phyloP scores from a whole-genome alignment of 2,888 invertebrate genomes.

The Pyrrhosoma nymphula region DNA sequence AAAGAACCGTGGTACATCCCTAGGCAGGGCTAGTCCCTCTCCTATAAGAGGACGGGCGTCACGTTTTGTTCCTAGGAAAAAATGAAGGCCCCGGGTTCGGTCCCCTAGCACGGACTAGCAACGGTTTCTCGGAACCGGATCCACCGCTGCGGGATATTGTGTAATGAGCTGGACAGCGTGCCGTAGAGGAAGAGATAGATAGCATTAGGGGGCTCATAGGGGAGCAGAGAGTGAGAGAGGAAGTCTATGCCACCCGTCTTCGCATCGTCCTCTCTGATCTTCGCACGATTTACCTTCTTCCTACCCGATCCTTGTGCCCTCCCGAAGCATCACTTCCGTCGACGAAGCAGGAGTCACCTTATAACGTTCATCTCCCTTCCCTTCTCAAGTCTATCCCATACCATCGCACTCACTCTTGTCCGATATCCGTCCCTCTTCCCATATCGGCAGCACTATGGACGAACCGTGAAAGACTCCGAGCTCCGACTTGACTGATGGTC shows the following conservation, averaged over 20 bases:
- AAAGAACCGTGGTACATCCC: background rate
- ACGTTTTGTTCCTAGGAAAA: background rate
- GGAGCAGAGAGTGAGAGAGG: background rate
- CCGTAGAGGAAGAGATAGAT: slow-evolving; percentile 39
- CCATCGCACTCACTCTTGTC: background rate
- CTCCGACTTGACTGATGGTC: background rate
- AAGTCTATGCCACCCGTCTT: background rate
- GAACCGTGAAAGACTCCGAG: background rate
- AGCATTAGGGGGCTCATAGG: background rate
- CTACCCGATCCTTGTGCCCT: background rate
- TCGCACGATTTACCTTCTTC: background rate
- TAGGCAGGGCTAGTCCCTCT: background rate
- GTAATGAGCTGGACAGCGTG: slow-evolving; percentile 56
- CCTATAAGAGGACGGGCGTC: background rate
- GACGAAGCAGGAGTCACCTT: background rate
- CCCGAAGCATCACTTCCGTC: background rate
- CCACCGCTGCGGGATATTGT: slow-evolving; percentile 58
- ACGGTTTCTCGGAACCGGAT: slow-evolving; percentile 54
- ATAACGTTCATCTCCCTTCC: background rate
- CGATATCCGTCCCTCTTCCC: background rate
- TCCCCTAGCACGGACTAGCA: background rate
- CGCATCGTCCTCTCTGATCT: background rate
- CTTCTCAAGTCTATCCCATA: background rate
- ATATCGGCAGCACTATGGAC: background rate
- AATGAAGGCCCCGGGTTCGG: background rate